Percentiles rank a stretch among this genome's conserved stretches.
Evolutionary conservation across 2,797 vertebrate genomes (phyloP).

Genomic region (Notoglanidium macrostoma): DNA sequence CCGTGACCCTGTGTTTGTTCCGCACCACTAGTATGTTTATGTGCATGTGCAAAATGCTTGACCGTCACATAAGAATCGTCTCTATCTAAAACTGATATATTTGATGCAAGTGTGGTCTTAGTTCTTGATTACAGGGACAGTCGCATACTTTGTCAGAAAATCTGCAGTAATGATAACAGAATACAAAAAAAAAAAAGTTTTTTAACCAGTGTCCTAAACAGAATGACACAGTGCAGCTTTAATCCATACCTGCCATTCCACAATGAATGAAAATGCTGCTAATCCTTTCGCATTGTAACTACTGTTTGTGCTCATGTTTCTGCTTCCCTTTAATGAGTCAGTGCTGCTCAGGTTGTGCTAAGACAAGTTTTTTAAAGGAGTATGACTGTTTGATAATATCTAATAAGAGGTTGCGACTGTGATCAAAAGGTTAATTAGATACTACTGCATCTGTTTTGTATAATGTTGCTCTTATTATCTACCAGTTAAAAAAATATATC

Average conservation of each 20-base stretch:
- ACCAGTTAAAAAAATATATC: conserved; percentile 21
- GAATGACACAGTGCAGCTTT: conserved; percentile 31
- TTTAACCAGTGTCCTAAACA: background rate
- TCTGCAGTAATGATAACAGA: background rate
- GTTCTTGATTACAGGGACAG: background rate
- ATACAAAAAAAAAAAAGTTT: background rate
- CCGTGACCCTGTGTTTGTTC: background rate
- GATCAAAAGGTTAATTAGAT: conserved; percentile 40
- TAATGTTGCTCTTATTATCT: conserved; percentile 38
- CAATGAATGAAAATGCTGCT: conserved; percentile 56
- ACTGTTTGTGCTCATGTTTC: conserved; percentile 51
- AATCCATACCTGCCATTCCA: conserved; percentile 46
- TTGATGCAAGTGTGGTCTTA: background rate
- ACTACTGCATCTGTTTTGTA: conserved; percentile 53
- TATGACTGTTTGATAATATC: conserved; percentile 42
- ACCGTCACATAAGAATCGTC: background rate
- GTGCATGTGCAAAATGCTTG: background rate
- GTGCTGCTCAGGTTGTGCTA: conserved; percentile 57
- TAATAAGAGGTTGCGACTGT: conserved; percentile 40
- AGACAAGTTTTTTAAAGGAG: conserved; percentile 26
- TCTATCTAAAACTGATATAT: background rate
- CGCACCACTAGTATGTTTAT: background rate
- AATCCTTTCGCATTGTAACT: conserved; percentile 49
- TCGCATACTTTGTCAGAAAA: background rate
- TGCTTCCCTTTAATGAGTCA: conserved; percentile 57